These are phyloP conservation scores for Orientallactaga sibirica DNA, from an alignment of 2,797 vertebrate genomes.

Conservation along the genomic window DNA sequence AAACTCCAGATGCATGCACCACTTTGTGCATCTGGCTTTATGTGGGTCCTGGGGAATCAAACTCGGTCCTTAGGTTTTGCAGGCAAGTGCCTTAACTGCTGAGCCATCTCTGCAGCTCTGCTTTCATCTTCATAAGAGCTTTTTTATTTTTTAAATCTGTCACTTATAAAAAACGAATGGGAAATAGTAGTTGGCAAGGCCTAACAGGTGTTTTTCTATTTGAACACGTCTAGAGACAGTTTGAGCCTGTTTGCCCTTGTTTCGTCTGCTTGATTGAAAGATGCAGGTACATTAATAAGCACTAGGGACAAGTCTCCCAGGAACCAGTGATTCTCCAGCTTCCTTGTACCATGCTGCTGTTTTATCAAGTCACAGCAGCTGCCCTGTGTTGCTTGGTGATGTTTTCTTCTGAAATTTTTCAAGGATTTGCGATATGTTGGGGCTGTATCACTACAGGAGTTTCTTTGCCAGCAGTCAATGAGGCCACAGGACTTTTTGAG, in stretches of 20 bases:
- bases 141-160: conserved; percentile 27
- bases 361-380: conserved; percentile 8
- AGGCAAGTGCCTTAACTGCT: too few relatives aligned
- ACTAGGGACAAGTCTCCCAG: conserved; percentile 74
- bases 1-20: too few relatives aligned
- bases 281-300: conserved; percentile 73
- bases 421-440: neutral
- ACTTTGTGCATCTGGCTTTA: too few relatives aligned
- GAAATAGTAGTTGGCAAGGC: conserved; percentile 77
- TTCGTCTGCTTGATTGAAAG: conserved; percentile 80
- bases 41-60: too few relatives aligned
- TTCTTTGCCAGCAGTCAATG: neutral
- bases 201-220: conserved; percentile 71
- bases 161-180: conserved; percentile 58
- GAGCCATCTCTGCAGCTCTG: too few relatives aligned
- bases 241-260: conserved; percentile 70
- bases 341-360: conserved; percentile 15
- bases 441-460: neutral
- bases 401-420: conserved; percentile 33
- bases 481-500: neutral
- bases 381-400: neutral
- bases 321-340: conserved; percentile 56
- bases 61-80: too few relatives aligned
- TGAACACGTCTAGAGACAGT: conserved; percentile 72
- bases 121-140: conserved; percentile 38